Evolutionary conservation across 2,797 vertebrate species (phyloP).

Genomic region (Megaceryle alcyon): DNA sequence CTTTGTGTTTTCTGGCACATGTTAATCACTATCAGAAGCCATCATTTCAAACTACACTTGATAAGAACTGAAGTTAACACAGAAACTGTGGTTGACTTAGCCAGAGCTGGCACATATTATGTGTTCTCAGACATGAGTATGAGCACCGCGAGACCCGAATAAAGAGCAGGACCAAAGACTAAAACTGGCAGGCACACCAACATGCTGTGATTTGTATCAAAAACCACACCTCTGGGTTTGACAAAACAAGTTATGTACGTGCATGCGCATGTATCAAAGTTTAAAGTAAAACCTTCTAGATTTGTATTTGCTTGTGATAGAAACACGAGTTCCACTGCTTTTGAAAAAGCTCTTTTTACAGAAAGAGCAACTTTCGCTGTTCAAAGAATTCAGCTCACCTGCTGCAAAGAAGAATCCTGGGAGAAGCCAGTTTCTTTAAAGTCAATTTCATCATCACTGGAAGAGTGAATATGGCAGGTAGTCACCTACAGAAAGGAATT

Average conservation of each 20-base stretch:
- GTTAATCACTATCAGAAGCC: neutral
- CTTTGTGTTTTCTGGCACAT: no score
- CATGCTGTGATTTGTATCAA: accelerated
- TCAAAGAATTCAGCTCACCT: slow-evolving; percentile 85
- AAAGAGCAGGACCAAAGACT: neutral
- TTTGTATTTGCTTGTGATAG: neutral
- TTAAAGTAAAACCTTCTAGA: neutral
- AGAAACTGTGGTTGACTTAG: neutral
- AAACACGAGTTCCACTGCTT: neutral
- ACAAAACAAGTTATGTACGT: neutral
- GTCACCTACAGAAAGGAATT: slow-evolving; percentile 81
- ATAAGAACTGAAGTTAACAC: neutral
- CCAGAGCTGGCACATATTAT: neutral
- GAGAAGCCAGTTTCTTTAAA: slow-evolving; percentile 98
- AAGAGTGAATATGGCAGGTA: slow-evolving; percentile 97
- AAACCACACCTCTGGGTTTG: neutral
- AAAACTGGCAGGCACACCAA: neutral
- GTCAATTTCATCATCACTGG: slow-evolving; percentile 98
- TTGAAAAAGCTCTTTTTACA: neutral
- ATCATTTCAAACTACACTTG: neutral
- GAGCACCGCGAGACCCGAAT: neutral
- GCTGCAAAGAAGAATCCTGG: slow-evolving; percentile 97
- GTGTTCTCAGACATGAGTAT: neutral
- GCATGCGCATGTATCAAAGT: accelerated
- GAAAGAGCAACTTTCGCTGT: neutral